These are phyloP conservation scores for Eublepharis macularius DNA, from an alignment of 2,113 vertebrate species.

Conservation along the genomic window DNA sequence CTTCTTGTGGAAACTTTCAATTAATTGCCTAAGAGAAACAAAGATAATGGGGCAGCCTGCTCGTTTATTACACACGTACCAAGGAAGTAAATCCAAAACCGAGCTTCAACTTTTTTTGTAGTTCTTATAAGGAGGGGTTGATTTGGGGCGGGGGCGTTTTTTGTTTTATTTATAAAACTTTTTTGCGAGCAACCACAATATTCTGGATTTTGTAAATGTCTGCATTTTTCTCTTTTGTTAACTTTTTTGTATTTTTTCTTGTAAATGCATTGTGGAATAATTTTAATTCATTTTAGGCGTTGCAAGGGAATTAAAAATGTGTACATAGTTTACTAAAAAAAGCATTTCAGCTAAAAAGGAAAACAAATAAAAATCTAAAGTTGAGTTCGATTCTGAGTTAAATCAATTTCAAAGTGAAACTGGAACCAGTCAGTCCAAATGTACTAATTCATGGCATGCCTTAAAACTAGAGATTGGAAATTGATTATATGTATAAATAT, in stretches of 20 bases:
- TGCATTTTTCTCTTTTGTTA: slow-evolving; percentile 76
- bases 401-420: slow-evolving; percentile 86
- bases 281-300: slow-evolving; percentile 87
- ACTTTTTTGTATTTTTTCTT: slow-evolving; percentile 88
- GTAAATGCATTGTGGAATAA: slow-evolving; percentile 93
- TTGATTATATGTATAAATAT: slow-evolving; percentile 20
- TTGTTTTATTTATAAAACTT: slow-evolving; percentile 78
- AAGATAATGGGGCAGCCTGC: slow-evolving; percentile 47
- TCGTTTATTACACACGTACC: slow-evolving; percentile 60
- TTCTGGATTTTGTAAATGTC: slow-evolving; percentile 85
- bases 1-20: slow-evolving; percentile 48
- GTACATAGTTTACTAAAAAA: slow-evolving; percentile 91
- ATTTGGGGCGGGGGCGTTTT: slow-evolving; percentile 2
- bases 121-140: not conserved
- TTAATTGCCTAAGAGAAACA: slow-evolving; percentile 56
- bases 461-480: slow-evolving; percentile 28
- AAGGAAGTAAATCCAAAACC: slow-evolving; percentile 60
- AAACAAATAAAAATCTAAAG: slow-evolving; percentile 72
- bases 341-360: slow-evolving; percentile 83
- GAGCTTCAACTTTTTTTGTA: slow-evolving; percentile 47
- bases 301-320: slow-evolving; percentile 82
- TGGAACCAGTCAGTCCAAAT: slow-evolving; percentile 39
- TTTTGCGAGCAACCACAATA: slow-evolving; percentile 64
- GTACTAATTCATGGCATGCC: slow-evolving; percentile 47
- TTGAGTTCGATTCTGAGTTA: slow-evolving; percentile 85